These are phyloP conservation scores for Phylloscopus collybita DNA, from an alignment of 2,797 vertebrate species.

Conservation along the genomic window DNA sequence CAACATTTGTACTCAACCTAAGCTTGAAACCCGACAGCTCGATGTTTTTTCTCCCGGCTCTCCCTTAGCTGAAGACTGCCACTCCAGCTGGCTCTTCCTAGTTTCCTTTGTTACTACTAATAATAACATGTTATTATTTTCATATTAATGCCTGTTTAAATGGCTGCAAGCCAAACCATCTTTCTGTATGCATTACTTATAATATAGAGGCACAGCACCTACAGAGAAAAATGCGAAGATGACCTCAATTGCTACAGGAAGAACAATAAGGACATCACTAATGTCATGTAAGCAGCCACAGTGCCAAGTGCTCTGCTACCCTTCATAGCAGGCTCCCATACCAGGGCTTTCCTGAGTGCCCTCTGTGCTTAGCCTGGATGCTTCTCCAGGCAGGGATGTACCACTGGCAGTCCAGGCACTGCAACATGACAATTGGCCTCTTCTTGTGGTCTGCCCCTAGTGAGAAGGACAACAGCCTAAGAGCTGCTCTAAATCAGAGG, in stretches of 20 bases:
- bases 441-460: not conserved
- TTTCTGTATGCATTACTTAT: not conserved
- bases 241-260: not conserved
- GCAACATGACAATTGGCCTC: not conserved
- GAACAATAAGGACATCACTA: not conserved
- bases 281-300: not conserved
- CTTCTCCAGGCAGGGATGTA: not conserved
- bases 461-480: not conserved
- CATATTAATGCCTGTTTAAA: not conserved
- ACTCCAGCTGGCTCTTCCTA: not conserved
- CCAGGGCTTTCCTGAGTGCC: not conserved
- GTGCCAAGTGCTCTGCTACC: not conserved
- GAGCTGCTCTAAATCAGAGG: not conserved
- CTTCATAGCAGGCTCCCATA: accelerated
- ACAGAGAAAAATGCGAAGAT: not conserved
- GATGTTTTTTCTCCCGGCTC: not conserved
- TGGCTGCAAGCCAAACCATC: not conserved
- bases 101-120: not conserved
- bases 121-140: not conserved
- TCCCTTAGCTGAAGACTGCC: not conserved
- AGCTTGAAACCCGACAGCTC: not conserved
- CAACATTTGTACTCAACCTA: not conserved
- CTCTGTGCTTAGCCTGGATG: not conserved
- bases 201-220: not conserved
- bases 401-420: not conserved